A percentile compares a stretch with the other conserved stretches of the same genome.
Evolutionary conservation across 2,797 vertebrate species (phyloP).

Genomic region (Myotis vivesi): DNA sequence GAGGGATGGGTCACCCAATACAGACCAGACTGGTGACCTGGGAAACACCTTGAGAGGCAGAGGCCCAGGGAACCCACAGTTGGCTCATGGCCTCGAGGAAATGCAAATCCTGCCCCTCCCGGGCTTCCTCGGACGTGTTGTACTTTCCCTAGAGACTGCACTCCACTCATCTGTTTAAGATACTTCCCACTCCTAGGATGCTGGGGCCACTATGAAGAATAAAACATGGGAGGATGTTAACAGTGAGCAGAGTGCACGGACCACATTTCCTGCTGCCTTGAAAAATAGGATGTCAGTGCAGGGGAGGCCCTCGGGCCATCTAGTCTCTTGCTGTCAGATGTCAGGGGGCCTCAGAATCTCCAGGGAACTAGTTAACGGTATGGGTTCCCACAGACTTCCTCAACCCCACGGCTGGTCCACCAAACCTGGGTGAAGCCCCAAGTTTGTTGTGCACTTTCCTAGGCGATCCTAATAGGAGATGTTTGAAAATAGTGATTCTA

Average conservation of each 20-base stretch:
- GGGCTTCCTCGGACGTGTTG: neutral
- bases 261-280: conserved; percentile 53
- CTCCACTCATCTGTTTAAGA: neutral
- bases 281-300: neutral
- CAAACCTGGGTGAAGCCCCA: neutral
- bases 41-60: neutral
- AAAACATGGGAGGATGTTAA: conserved; percentile 18
- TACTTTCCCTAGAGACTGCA: neutral
- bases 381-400: neutral
- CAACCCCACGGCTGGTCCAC: neutral
- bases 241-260: conserved; percentile 29
- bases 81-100: neutral
- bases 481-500: neutral
- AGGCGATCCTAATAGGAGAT: neutral
- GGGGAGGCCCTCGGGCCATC: neutral
- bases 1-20: neutral
- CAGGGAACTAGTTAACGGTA: neutral
- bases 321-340: neutral
- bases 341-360: neutral
- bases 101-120: neutral
- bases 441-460: neutral
- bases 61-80: neutral
- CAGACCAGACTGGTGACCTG: neutral
- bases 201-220: neutral
- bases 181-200: neutral